Percentiles rank a stretch among this genome's conserved stretches.
Conservation (phyloP, 2,797 vertebrate species). For the Podarcis siculus region DNA sequence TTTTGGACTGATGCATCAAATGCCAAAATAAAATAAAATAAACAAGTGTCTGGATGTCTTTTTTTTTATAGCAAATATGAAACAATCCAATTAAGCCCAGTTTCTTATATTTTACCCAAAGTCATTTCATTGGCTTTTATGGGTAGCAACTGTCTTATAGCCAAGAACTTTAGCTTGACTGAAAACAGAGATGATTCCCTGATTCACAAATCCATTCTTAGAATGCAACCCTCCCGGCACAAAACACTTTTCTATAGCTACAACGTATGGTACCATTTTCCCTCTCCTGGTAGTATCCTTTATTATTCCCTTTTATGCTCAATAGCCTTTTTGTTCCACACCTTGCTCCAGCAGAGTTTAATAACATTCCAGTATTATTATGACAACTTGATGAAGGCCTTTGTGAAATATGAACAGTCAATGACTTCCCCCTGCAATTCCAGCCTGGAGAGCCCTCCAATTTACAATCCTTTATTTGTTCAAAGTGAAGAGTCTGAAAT, state of each 20-base stretch:
- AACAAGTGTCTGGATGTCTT: background rate
- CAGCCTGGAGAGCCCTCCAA: conserved; percentile 51
- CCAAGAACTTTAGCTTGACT: background rate
- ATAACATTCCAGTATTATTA: conserved; percentile 38
- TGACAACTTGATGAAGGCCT: conserved; percentile 46
- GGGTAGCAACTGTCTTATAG: background rate
- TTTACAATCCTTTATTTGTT: conserved; percentile 45
- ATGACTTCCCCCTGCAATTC: conserved; percentile 47
- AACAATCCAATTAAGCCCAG: background rate
- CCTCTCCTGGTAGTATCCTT: background rate
- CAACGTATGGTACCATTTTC: conserved; percentile 27
- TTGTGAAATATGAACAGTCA: conserved; percentile 47
- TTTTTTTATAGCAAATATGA: background rate
- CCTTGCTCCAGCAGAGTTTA: conserved; percentile 47
- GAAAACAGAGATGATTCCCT: background rate
- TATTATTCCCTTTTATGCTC: conserved; percentile 42
- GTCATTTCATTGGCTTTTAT: background rate
- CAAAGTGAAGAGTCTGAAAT: conserved; percentile 7
- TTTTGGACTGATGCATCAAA: too few species aligned
- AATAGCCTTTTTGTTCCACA: conserved; percentile 44
- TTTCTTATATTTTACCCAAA: conserved; percentile 2
- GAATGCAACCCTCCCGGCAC: background rate
- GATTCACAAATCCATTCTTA: background rate
- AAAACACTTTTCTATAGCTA: conserved; percentile 26
- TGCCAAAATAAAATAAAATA: background rate